Conservation (phyloP, 2,113 vertebrate genomes). For the Erinaceus europaeus region DNA sequence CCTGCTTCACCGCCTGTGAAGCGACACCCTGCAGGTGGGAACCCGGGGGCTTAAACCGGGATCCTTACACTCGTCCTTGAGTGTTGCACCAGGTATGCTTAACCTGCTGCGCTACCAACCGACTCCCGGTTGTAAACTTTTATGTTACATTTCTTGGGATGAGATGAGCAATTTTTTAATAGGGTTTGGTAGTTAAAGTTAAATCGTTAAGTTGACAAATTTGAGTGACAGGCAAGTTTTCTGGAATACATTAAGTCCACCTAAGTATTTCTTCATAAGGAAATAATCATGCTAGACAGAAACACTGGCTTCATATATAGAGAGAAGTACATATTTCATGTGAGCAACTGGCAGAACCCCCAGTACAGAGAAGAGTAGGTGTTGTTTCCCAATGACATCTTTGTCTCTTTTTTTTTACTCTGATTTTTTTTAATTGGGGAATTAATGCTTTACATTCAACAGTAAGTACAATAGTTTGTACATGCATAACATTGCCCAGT, state of each 20-base stretch:
- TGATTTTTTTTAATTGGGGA: too few species aligned
- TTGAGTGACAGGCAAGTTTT: not conserved
- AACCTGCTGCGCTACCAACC: too few species aligned
- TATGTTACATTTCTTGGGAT: slow-evolving; percentile 7
- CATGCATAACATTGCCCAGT: too few species aligned
- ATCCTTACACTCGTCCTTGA: too few species aligned
- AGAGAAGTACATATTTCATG: not conserved
- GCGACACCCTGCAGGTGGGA: too few species aligned
- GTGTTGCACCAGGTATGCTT: too few species aligned
- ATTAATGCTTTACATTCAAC: too few species aligned
- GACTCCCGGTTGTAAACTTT: not conserved
- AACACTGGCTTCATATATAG: not conserved
- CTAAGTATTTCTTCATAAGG: not conserved
- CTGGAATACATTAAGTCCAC: not conserved
- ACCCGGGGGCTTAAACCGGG: too few species aligned
- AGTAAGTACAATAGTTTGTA: too few species aligned
- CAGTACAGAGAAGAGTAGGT: slow-evolving; percentile 41
- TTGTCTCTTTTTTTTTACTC: too few species aligned
- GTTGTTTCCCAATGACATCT: slow-evolving; percentile 3
- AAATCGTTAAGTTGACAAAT: not conserved
- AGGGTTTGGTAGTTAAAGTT: not conserved
- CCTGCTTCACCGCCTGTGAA: too few species aligned
- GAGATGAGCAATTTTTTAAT: not conserved
- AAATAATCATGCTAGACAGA: not conserved
- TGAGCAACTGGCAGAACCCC: slow-evolving; percentile 13